Evolutionary conservation across 2,113 vertebrate genomes (phyloP), one percentile per base, ranked within the genome.

Genomic region (Sprattus sprattus): DNA sequence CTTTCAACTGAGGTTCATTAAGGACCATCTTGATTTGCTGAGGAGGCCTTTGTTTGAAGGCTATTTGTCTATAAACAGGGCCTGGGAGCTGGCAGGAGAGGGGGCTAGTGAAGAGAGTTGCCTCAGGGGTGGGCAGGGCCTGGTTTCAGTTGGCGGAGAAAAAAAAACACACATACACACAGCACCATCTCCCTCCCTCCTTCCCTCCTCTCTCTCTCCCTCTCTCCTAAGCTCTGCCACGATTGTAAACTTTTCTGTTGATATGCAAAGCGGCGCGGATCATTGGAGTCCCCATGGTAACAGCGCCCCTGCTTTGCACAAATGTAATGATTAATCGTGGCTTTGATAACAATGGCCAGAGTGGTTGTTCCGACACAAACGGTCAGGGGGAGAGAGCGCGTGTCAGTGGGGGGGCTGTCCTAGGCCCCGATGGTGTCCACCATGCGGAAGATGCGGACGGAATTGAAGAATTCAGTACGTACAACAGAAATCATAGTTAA

Each of bases 231-330:
- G 84, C 85, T 88, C 25, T 45, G 85, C 87, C 86, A 84, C 82
- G 88, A 91, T 89, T 89, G 90, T 92, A 91, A 93, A 94, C 92
- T 90, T 92, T 93, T 91, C 91, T 93, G 90, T 92, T 93, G 92
- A 94, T 91, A 94, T 93, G 93, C 92, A 94, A 94, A 94, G 89
- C 91, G 91, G 91, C 82, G 85, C 64, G 88, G 89, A 91, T 92
- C 85, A 93, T 90, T 92, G 86, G 90, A 88, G 90, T 92, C 90
- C 89, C 91, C 91, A 92, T 92, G 85, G 91, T 90, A 92, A 95
- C 89, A 87, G 85, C 44, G 54, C 85, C 88, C 86, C 88, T 93
- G 89, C 89, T 93, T 92, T 92, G 89, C 88, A 93, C 91, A 92
- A 90, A 93, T 91, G 87, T 91, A 94, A 93, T 93, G 89, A 94